Percentiles rank a stretch among this genome's conserved stretches.
phyloP scores from a whole-genome alignment of 2,113 vertebrate species.

The Poecile atricapillus region DNA sequence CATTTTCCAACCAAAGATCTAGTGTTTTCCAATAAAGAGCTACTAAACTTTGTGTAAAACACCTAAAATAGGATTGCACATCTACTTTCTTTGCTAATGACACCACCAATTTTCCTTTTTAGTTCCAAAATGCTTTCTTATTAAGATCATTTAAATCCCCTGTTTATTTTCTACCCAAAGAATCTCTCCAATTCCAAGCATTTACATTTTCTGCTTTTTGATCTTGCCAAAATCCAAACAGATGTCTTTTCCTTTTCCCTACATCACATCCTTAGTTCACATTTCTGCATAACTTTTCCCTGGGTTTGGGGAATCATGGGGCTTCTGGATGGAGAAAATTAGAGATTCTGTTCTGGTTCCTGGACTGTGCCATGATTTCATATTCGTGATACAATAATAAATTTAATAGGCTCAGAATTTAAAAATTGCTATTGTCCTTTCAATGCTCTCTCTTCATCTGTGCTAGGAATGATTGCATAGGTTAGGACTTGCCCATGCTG shows the following conservation, averaged over 20 bases:
- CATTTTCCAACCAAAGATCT: not conserved
- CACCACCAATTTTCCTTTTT: not conserved
- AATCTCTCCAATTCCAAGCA: not conserved
- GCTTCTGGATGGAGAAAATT: not conserved
- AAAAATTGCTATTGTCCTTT: not conserved
- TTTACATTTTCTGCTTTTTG: not conserved
- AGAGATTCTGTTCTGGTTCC: not conserved
- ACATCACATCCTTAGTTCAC: not conserved
- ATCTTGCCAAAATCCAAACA: not conserved
- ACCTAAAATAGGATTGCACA: not conserved
- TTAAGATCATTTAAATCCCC: not conserved
- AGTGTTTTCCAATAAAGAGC: not conserved
- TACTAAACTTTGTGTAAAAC: not conserved
- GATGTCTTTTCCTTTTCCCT: not conserved
- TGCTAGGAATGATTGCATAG: not conserved
- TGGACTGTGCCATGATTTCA: not conserved
- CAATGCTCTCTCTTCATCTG: not conserved
- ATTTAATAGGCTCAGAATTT: not conserved
- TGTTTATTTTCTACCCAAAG: not conserved
- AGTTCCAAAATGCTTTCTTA: not conserved
- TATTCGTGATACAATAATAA: not conserved
- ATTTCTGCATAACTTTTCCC: not conserved
- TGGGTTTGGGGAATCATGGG: not conserved
- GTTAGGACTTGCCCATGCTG: not conserved
- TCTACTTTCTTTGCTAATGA: not conserved